Evolutionary conservation across 2,888 invertebrate species (phyloP), one percentile per base, ranked within the genome.

Genomic region (Apamea monoglypha): DNA sequence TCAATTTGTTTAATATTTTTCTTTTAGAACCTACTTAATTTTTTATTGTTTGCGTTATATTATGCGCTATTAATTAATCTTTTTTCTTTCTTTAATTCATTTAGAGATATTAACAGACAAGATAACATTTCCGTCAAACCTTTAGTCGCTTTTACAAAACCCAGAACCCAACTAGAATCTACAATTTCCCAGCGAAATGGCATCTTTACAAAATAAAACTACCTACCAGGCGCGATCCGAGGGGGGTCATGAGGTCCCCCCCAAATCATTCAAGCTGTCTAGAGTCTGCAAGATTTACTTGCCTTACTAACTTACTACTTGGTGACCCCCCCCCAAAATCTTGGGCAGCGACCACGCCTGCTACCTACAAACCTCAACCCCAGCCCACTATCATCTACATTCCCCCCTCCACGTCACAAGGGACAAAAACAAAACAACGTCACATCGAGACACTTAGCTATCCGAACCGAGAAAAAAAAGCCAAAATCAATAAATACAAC

Each of bases 401-500:
- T 67, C 53, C 63, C 21, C 78, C 32, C 21, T 70, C 14, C 25
- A 70, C 78, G 63, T 36, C 76, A 67, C 80, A 12, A 76, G 79
- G 77, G 82, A 87, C 47, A 53, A 53, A 76, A 82, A 83, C 77
- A 87, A 88, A 87, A 82, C 81, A 81, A 81, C 81, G 74, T 72
- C 83, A 68, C 75, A 56, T 68, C 77, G 84, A 66, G 76, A 83
- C 80, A 87, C 84, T 89, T 89, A 86, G 84, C 81, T 63, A 83
- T 68, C 59, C 50, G 47, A 83, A 77, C 81, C 70, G 74, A 69
- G 76, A 71, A 87, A 90, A 90, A 88, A 88, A 88, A 73, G 72
- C 78, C 74, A 83, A 90, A 90, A 90, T 91, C 90, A 90, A 91
- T 90, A 84, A 84, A 80, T 86, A 83, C 76, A 81, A 78, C 63